Conservation (phyloP, 2,797 vertebrate genomes). For the Rhinophrynus dorsalis region DNA sequence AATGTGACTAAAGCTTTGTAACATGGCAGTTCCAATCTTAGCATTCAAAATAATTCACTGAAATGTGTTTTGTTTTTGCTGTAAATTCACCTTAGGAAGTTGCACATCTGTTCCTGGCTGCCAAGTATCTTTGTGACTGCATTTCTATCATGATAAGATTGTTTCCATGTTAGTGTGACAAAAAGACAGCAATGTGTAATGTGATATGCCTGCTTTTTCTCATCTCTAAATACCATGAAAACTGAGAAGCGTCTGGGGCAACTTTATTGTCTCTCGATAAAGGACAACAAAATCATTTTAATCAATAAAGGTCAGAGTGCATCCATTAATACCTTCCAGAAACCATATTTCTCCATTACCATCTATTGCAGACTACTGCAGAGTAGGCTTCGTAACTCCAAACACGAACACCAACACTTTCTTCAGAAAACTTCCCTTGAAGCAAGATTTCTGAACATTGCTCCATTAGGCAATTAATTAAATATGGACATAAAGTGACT, state of each 20-base stretch:
- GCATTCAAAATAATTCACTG: too few species aligned
- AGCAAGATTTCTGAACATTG: background rate
- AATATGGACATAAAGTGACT: too few species aligned
- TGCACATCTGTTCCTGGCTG: background rate
- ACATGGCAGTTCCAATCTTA: too few species aligned
- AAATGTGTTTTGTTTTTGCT: too few species aligned
- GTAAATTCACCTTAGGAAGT: too few species aligned
- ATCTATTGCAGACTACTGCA: background rate
- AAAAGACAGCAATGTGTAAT: conserved; percentile 22
- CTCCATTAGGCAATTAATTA: background rate
- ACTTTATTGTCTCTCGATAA: conserved; percentile 8
- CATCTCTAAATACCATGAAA: conserved; percentile 35
- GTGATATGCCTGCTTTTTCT: conserved; percentile 24
- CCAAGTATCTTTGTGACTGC: too few species aligned
- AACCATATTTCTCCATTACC: conserved; percentile 27
- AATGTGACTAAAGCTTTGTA: too few species aligned
- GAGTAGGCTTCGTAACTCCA: background rate
- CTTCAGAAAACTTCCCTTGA: background rate
- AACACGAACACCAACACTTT: background rate
- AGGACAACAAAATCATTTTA: conserved; percentile 21
- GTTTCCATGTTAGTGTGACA: conserved; percentile 15
- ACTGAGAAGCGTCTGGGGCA: conserved; percentile 13
- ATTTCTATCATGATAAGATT: conserved; percentile 11
- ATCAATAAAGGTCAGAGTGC: conserved; percentile 27
- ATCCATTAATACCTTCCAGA: conserved; percentile 36